These are phyloP conservation scores for Brotula barbata DNA, from an alignment of 2,797 vertebrate species.

Conservation along the genomic window DNA sequence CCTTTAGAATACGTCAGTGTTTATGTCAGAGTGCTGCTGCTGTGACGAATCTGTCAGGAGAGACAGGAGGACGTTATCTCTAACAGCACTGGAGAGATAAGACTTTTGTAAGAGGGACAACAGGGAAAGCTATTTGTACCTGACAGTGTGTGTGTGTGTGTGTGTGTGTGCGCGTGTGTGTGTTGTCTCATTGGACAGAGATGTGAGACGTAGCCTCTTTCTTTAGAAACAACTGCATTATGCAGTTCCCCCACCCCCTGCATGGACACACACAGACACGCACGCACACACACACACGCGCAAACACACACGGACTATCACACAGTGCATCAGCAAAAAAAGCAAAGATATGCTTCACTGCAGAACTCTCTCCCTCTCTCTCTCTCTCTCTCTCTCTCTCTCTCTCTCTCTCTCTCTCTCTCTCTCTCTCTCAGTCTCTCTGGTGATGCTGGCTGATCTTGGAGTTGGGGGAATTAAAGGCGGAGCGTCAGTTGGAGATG, in stretches of 20 bases:
- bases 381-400: slow-evolving; percentile 73
- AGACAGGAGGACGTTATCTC: too few relatives aligned
- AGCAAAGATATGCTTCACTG: slow-evolving; percentile 52
- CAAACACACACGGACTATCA: not conserved
- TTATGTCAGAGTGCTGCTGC: too few relatives aligned
- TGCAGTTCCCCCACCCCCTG: not conserved
- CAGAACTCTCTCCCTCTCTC: slow-evolving; percentile 42
- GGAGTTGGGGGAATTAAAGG: slow-evolving; percentile 69
- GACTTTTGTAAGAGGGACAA: too few relatives aligned
- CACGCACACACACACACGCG: slow-evolving; percentile 3
- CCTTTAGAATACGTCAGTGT: too few relatives aligned
- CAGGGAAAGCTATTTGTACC: too few relatives aligned
- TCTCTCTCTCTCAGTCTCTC: slow-evolving; percentile 68
- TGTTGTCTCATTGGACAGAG: too few relatives aligned
- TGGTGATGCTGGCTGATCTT: slow-evolving; percentile 56
- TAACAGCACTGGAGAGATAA: too few relatives aligned
- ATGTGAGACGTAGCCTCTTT: slow-evolving; percentile 41
- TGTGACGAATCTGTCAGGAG: too few relatives aligned
- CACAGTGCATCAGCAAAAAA: slow-evolving; percentile 38
- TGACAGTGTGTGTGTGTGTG: too few relatives aligned
- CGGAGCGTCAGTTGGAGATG: slow-evolving; percentile 55
- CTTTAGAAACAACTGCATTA: slow-evolving; percentile 23
- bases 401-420: slow-evolving; percentile 65
- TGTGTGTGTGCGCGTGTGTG: too few relatives aligned
- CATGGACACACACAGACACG: slow-evolving; percentile 3